Evolutionary conservation across 2,113 vertebrate genomes (phyloP), one percentile per base, ranked within the genome.

Genomic region (Syrmaticus mikado): DNA sequence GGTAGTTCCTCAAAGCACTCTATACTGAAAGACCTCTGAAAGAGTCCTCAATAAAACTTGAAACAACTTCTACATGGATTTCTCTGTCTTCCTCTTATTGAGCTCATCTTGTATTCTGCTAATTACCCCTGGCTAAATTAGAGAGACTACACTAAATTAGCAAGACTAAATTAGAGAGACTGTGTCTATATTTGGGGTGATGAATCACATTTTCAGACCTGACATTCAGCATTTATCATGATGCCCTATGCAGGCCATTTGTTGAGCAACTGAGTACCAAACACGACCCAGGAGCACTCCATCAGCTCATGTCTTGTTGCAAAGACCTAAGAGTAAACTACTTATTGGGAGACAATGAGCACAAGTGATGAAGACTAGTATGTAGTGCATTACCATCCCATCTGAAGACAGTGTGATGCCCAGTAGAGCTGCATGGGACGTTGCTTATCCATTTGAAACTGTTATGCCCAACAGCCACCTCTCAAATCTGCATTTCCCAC

Each of bases 161-260:
- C n/a, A 18, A 30, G 52, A n/a, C 36, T 85, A 62, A 53, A 45
- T 50, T 52, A 78, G 53, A 34, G 7, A 45, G 19, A 15, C 20
- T 15, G 17, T 43, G 8, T 70, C 55, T 81, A 48, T 81, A 40
- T 11, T 8, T 15, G 17, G 28, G 16, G 70, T 28, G 0, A 0
- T 57, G 60, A 86, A 41, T 66, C 36, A 65, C 27, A 20, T 10
- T 81, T 77, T 65, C n/a, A 58, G 43, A 68, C 6, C 40, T 76
- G 32, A 83, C n/a, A 36, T 67, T 81, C 57, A 57, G 24, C 40
- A 48, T 77, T 70, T 46, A 62, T 48, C 22, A 8, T 5, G 8
- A 45, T 46, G 24, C 19, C n/a, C 62, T 78, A 4, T 4, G 7
- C 41, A 87, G 70, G 45, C 86, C 86, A 24, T n/a, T 50, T 75